Base-by-base conservation (phyloP, 1,140 invertebrate genomes). In the Mactra quadrangularis region DNA sequence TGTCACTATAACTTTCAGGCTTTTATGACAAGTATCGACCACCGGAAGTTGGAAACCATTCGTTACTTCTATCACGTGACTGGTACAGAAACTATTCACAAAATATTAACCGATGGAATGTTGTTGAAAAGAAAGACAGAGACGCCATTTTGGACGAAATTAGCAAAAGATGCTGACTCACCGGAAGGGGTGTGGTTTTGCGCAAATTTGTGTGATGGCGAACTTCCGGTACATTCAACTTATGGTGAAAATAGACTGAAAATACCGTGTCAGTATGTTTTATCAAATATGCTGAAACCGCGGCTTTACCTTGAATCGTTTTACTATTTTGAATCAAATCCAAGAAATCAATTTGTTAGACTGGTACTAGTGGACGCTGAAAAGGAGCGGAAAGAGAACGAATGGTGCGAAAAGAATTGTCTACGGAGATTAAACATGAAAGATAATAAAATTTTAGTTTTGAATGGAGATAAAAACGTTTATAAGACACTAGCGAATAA, bases 321-420 rank as follows among this genome's bases (percentile, higher is more conserved):
- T 53, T 77, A 77, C 64, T 77, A 64, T 45, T 77, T 64, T 53
- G 59, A 66, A 52, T 77, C 60, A 1, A 77, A 27, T 1, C 75
- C 75, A 22, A 77, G 64, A 53, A 77, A 77, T 45, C 75, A 77
- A 53, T 52, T 77, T 38, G 75, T 66, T 77, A 38, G 75, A 53
- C 31, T 77, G 57, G 64, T 77, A 22, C 17, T 77, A 1, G 75
- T 77, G 13, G 75, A 77, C 25, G 75, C 59, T 13, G 41, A 77
- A 3, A 52, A 38, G 22, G 0, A 77, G 22, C 22, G 31, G 29
- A 66, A 64, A n/a, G 75, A 64, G 62, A 22, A 59, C 27, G 75
- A 77, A 4, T 77, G 75, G 75, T 77, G 75, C 33, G 31, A 52
- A 4, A 77, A 66, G 25, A 33, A 77, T 15, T 77, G 59, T 38